Evolutionary conservation across 2,888 invertebrate species (phyloP), one percentile per base, ranked within the genome.

Genomic region (Andrena hattorfiana): DNA sequence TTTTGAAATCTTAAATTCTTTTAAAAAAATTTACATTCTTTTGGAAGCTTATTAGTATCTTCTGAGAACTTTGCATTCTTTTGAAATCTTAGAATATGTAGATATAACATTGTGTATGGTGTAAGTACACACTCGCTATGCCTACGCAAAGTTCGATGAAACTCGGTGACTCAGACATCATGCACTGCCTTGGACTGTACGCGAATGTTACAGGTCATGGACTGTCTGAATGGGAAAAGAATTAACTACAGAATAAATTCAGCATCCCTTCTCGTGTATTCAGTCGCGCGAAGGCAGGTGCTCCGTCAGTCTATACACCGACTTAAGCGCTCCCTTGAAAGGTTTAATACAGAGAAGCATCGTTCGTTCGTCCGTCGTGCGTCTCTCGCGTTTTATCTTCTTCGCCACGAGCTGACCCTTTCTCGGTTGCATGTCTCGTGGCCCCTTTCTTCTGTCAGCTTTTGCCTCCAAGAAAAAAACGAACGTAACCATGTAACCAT

Each of bases 221-320:
- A 26, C 64, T 42, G 56, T 23, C 5, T 20, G 26, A 70, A 60
- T 32, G 79, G 49, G 59, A 71, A 72, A 78, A 68, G 32, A 42
- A 54, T 8, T 20, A 13, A 13, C 20, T 32, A n/a, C 59, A 23
- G 60, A 60, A 51, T 16, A 66, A 35, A 71, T 13, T 54, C 23
- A 30, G 42, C 59, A 62, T 60, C 66, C 51, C 64, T 35, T 56
- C 23, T 60, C 35, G 63, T 64, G 56, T 16, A 59, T 77, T 70
- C 49, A 56, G 20, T 77, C 59, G 56, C 30, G 23, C 2, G 59
- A n/a, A 32, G 28, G 70, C 80, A 78, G 80, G 80, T 80, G 77
- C 51, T 62, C 42, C 10, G 26, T 56, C 68, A 13, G 20, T 63
- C 76, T 54, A 48, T 35, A 63, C 48, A 16, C 56, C 76, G 69